A percentile compares a stretch with the other conserved stretches of the same genome.
phyloP scores from a whole-genome alignment of 2,797 vertebrate species.

The Mus caroli region DNA sequence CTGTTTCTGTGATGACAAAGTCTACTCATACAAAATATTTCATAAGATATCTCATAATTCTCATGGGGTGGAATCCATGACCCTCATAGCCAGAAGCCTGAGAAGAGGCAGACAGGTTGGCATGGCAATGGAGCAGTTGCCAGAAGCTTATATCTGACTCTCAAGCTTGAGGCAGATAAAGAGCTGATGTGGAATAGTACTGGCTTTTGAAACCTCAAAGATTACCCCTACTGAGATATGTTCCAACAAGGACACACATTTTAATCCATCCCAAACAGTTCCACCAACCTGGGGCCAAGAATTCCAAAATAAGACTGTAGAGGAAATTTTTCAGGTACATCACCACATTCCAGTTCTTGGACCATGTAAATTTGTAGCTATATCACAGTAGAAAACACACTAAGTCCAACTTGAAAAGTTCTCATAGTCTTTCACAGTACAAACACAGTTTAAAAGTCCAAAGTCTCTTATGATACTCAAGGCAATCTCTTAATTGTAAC shows the following conservation, averaged over 20 bases:
- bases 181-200: background rate
- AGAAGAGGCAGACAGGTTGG: background rate
- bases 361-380: too few species aligned
- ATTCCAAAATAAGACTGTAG: background rate
- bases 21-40: background rate
- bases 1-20: background rate
- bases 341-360: background rate
- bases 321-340: too few species aligned
- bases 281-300: background rate
- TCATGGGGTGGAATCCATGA: background rate
- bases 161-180: background rate
- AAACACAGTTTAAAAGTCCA: too few species aligned
- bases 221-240: background rate
- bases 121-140: background rate
- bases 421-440: too few species aligned
- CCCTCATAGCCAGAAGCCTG: background rate
- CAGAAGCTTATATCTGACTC: background rate
- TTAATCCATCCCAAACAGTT: background rate
- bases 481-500: too few species aligned
- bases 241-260: background rate
- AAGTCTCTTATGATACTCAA: too few species aligned
- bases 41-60: background rate
- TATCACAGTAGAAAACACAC: too few species aligned
- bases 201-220: background rate
- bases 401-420: too few species aligned